phyloP scores from a whole-genome alignment of 64 coral and sea anemone genomes.

The Cladopsammia gracilis region DNA sequence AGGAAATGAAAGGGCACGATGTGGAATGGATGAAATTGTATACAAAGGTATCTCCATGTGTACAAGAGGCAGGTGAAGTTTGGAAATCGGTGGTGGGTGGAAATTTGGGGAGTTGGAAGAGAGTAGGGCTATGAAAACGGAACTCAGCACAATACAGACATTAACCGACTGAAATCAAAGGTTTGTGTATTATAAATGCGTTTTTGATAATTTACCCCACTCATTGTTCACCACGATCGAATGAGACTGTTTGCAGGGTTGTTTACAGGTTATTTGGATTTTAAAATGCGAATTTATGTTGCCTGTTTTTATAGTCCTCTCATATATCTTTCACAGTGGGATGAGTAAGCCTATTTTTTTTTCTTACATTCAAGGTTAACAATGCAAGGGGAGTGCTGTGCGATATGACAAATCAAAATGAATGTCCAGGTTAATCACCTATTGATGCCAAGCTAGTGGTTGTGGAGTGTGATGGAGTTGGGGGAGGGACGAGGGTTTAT shows the following conservation, averaged over 20 bases:
- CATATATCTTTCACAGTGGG: neutral
- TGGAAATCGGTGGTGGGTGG: no score
- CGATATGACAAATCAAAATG: constrained; percentile 5
- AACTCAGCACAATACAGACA: constrained; percentile 8
- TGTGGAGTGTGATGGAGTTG: constrained; percentile 6
- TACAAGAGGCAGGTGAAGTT: no score
- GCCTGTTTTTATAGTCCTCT: neutral
- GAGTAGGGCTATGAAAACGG: constrained; percentile 4
- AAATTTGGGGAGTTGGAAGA: no score
- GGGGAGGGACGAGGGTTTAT: constrained; percentile 9
- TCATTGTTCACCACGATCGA: neutral
- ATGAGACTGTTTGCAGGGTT: no score
- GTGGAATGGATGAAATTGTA: no score
- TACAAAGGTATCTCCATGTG: no score
- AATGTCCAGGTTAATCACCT: neutral
- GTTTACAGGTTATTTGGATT: constrained; percentile 4
- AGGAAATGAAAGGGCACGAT: no score
- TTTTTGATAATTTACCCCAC: neutral
- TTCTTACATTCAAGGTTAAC: neutral
- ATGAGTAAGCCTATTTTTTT: constrained; percentile 18
- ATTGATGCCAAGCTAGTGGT: constrained; percentile 5
- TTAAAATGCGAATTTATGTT: neutral
- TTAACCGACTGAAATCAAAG: constrained; percentile 25
- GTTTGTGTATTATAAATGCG: constrained; percentile 8
- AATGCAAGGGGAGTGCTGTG: constrained; percentile 12